Evolutionary conservation across 2,797 vertebrate species (phyloP).

Genomic region (Syncerus caffer): DNA sequence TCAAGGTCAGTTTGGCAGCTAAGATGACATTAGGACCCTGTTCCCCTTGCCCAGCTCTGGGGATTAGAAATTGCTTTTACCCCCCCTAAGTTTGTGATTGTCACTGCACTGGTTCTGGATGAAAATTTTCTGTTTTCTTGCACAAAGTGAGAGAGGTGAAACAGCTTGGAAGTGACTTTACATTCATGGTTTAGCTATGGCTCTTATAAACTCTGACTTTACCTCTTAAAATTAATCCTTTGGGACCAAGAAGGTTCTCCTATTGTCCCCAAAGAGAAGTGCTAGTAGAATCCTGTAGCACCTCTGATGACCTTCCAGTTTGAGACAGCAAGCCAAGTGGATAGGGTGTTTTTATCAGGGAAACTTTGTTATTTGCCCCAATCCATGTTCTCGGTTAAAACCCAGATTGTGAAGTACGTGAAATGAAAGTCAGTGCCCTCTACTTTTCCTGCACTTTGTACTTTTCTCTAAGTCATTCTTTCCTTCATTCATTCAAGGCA

Average conservation of each 20-base stretch:
- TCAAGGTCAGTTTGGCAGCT: neutral
- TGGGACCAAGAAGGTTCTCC: neutral
- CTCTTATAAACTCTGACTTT: neutral
- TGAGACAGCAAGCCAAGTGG: neutral
- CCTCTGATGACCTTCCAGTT: neutral
- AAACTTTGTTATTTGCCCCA: neutral
- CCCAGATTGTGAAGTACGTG: neutral
- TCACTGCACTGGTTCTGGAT: neutral
- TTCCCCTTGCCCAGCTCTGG: neutral
- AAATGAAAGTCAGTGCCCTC: neutral
- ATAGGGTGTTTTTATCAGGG: neutral
- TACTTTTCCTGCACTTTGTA: neutral
- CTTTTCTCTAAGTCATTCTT: neutral
- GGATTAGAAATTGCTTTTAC: neutral
- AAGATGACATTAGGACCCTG: neutral
- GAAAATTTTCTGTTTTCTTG: neutral
- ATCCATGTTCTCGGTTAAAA: neutral
- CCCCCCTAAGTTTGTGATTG: neutral
- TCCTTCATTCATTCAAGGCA: neutral
- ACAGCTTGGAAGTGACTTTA: neutral
- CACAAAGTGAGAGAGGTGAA: neutral
- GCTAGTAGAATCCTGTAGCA: neutral
- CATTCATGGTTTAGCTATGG: neutral
- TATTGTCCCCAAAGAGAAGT: neutral
- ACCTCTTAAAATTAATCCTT: neutral